Evolutionary conservation across 92 coral and sea anemone genomes (phyloP).

Genomic region (Porites lobata): DNA sequence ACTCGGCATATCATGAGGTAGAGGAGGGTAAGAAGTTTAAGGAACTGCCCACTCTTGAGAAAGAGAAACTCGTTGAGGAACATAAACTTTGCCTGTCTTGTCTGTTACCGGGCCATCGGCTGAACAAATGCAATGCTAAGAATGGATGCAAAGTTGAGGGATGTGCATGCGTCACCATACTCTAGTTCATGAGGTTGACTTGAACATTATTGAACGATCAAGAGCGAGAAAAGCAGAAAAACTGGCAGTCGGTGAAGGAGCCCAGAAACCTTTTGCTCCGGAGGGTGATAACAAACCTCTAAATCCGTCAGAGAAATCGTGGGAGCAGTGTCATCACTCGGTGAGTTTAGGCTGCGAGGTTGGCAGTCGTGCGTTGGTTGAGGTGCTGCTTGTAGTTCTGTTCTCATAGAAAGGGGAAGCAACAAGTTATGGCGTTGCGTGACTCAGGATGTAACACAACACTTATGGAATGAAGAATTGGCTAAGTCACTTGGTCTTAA

Average conservation of each 20-base stretch:
- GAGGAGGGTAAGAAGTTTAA: constrained; percentile 9
- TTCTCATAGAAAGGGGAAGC: not conserved
- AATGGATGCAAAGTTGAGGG: not conserved
- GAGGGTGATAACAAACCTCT: not conserved
- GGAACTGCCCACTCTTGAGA: constrained; percentile 19
- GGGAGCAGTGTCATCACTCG: not conserved
- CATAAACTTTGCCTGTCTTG: not conserved
- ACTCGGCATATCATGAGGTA: not conserved
- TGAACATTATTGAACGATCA: constrained; percentile 21
- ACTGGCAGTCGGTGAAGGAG: constrained; percentile 1
- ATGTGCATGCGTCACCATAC: constrained; percentile 30
- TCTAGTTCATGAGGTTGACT: constrained; percentile 39
- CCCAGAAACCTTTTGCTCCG: not conserved
- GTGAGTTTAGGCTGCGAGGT: not conserved
- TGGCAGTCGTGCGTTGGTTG: constrained; percentile 1
- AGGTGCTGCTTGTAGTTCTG: constrained; percentile 12
- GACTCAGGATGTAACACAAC: constrained; percentile 42
- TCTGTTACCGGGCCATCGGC: constrained; percentile 20
- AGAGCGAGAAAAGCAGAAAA: constrained; percentile 26
- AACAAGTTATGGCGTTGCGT: constrained; percentile 32
- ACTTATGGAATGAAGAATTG: not conserved
- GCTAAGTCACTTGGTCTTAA: not conserved
- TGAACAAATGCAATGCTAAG: constrained; percentile 13
- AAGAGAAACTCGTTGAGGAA: constrained; percentile 6
- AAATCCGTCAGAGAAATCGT: not conserved